These are phyloP conservation scores for Pseudonaja textilis DNA, from an alignment of 2,113 vertebrate genomes.

Conservation along the genomic window DNA sequence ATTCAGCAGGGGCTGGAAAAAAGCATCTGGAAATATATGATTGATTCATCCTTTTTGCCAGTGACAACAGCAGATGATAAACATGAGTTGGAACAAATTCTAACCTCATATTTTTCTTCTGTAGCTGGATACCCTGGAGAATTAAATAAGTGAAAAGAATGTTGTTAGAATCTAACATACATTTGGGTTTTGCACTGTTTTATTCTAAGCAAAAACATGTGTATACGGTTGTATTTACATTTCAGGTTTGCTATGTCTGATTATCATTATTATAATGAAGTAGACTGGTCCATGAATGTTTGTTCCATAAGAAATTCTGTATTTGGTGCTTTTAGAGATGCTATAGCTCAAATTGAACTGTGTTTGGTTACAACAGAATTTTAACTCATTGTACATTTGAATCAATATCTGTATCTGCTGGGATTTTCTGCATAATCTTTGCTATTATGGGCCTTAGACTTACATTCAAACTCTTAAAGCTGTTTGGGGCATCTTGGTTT, in stretches of 20 bases:
- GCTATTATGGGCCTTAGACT: background rate
- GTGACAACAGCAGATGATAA: constrained; percentile 6
- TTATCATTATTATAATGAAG: background rate
- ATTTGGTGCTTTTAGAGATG: background rate
- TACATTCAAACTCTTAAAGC: background rate
- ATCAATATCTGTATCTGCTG: background rate
- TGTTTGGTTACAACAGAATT: background rate
- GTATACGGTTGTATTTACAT: background rate
- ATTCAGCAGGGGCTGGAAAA: background rate
- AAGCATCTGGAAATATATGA: background rate
- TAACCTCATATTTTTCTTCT: constrained; percentile 3
- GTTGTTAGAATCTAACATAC: background rate
- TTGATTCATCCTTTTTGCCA: constrained; percentile 14
- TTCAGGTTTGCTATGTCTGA: background rate
- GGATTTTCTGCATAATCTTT: background rate
- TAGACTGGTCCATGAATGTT: background rate
- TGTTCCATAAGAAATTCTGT: background rate
- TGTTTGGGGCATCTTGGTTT: background rate
- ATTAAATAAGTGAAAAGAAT: background rate
- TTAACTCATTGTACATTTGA: background rate
- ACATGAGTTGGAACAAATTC: background rate
- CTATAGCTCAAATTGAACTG: background rate
- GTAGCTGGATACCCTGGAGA: background rate
- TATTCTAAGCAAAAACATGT: background rate
- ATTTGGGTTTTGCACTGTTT: background rate